phyloP scores from a whole-genome alignment of 2,797 vertebrate genomes.

The Aeoliscus strigatus region DNA sequence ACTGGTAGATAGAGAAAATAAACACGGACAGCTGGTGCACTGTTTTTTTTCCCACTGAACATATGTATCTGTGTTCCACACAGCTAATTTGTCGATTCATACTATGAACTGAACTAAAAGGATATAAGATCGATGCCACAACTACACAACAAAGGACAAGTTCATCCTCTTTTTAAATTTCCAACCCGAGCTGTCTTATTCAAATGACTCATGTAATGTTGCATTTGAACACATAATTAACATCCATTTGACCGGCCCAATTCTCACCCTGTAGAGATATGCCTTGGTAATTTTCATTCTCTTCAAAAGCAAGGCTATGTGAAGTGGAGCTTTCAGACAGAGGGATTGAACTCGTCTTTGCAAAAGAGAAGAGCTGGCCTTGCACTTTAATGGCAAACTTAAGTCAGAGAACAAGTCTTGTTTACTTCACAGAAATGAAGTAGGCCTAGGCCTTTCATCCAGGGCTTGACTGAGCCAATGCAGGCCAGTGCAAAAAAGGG shows the following conservation, averaged over 20 bases:
- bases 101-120: too few species aligned
- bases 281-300: not conserved
- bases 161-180: constrained; percentile 25
- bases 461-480: constrained; percentile 41
- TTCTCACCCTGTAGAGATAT: constrained; percentile 8
- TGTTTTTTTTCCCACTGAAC: constrained; percentile 22
- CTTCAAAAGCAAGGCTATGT: constrained; percentile 23
- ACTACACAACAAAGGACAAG: constrained; percentile 14
- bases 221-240: constrained; percentile 38
- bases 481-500: constrained; percentile 24
- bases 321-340: constrained; percentile 30
- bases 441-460: constrained; percentile 54
- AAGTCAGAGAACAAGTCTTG: constrained; percentile 56
- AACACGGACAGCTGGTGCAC: constrained; percentile 24
- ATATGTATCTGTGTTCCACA: constrained; percentile 7
- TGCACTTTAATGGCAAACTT: constrained; percentile 67
- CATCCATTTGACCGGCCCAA: constrained; percentile 37
- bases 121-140: constrained; percentile 23
- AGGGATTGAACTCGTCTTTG: constrained; percentile 32
- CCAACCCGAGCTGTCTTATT: constrained; percentile 21
- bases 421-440: constrained; percentile 69
- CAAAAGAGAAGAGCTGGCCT: constrained; percentile 43
- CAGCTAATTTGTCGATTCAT: constrained; percentile 1
- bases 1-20: constrained; percentile 26
- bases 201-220: constrained; percentile 33